These are phyloP conservation scores for Gymnothorax javanicus DNA, from an alignment of 2,797 vertebrate genomes.

Conservation along the genomic window DNA sequence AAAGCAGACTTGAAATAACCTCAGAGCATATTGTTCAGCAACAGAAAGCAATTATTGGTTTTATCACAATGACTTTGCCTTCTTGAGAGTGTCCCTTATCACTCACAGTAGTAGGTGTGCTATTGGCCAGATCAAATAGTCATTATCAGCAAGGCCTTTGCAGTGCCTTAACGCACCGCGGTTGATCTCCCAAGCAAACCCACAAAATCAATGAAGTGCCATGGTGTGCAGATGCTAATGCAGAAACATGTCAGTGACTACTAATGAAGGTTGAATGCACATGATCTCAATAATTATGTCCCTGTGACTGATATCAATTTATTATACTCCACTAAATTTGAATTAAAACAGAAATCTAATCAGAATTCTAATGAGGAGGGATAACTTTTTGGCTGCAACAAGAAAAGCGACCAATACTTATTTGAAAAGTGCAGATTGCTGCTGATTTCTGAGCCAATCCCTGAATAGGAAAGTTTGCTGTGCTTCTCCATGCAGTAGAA, in stretches of 20 bases:
- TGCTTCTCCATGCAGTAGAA: not conserved
- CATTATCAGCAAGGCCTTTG: not conserved
- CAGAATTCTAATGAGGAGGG: conserved; percentile 30
- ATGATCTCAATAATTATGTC: conserved; percentile 29
- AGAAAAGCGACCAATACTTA: not conserved
- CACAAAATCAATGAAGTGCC: conserved; percentile 11
- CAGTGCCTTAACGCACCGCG: conserved; percentile 13
- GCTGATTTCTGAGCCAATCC: not conserved
- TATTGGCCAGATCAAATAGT: not conserved
- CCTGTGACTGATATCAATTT: conserved; percentile 33
- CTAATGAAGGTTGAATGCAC: conserved; percentile 33
- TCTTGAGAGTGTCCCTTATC: not conserved
- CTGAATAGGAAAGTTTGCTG: not conserved
- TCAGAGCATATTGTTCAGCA: not conserved
- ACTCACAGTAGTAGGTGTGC: not conserved
- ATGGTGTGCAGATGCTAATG: not conserved
- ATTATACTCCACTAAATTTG: conserved; percentile 25
- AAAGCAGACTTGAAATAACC: not conserved
- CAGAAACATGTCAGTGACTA: not conserved
- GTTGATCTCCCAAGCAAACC: not conserved
- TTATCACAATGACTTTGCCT: conserved; percentile 7
- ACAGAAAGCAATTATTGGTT: not conserved
- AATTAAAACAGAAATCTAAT: conserved; percentile 34
- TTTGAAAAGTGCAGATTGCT: not conserved
- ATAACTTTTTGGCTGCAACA: not conserved